Percentiles rank a stretch among this genome's conserved stretches.
These are phyloP conservation scores for Adelognathus sp. DNA, from an alignment of 2,888 invertebrate genomes.

Conservation along the genomic window DNA sequence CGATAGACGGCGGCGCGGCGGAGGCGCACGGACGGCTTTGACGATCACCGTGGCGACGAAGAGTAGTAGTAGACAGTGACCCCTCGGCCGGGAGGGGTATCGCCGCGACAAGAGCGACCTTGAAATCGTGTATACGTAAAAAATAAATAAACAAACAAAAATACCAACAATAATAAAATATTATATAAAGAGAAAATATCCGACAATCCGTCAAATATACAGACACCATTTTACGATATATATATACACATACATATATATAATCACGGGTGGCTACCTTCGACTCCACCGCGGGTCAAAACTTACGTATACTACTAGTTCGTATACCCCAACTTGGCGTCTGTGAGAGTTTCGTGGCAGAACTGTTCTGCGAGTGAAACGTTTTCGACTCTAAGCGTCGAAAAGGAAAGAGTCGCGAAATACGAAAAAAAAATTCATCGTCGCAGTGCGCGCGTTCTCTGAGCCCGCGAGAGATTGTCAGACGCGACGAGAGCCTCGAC, in stretches of 20 bases:
- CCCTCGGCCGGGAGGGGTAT: slow-evolving; percentile 64
- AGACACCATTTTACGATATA: slow-evolving; percentile 63
- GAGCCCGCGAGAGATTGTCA: not conserved
- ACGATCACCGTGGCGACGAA: slow-evolving; percentile 59
- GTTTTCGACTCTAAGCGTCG: no score
- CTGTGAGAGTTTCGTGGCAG: not conserved
- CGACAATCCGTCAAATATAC: slow-evolving; percentile 78
- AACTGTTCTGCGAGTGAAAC: not conserved
- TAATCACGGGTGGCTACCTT: slow-evolving; percentile 51
- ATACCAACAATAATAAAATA: slow-evolving; percentile 27
- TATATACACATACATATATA: no score
- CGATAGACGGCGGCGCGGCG: slow-evolving; percentile 32
- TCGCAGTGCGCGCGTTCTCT: not conserved
- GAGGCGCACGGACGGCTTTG: slow-evolving; percentile 40
- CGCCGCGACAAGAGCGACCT: slow-evolving; percentile 63
- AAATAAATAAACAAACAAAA: slow-evolving; percentile 33
- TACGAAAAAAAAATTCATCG: not conserved
- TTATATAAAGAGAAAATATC: slow-evolving; percentile 45
- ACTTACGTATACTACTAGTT: slow-evolving; percentile 45
- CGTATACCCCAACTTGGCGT: no score
- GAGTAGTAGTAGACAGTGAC: slow-evolving; percentile 58
- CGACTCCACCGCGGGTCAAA: slow-evolving; percentile 40
- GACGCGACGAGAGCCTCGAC: not conserved
- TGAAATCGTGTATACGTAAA: slow-evolving; percentile 67
- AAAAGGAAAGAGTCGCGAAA: no score